Evolutionary conservation across 2,113 vertebrate genomes (phyloP), one percentile per base, ranked within the genome.

Genomic region (Turnix velox): DNA sequence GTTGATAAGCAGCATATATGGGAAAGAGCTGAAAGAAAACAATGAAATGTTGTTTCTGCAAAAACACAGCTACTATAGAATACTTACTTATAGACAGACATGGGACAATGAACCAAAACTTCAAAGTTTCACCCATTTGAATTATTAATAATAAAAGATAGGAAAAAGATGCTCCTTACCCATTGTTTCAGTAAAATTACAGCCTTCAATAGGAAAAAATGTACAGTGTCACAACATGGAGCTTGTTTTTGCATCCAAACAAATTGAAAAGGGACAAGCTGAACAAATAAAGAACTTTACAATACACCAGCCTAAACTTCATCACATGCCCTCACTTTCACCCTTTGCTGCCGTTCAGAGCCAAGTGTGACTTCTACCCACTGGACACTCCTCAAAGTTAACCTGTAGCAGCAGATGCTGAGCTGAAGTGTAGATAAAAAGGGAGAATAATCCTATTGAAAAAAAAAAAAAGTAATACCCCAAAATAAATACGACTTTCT

Each of bases 151-250:
- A 31, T 9, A 46, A 16, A 54, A 24, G 6, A 31, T 31, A 45
- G 18, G 46, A 12, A 74, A 66, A 78, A 81, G 23, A 10, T 55
- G 13, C 20, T 55, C 30, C 30, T 23, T 11, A 15, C 58, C 1
- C 7, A 19, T 69, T 62, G 49, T 54, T 42, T 39, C 27, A 51
- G 19, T 37, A 39, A 52, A 49, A 23, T 39, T 71, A 39, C 12
- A 35, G 23, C 54, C 20, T 82, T 72, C 14, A 42, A 75, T 72
- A 33, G 3, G 27, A 30, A 39, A 85, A 61, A 40, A 33, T 1
- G 18, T 51, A 22, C 27, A 30, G 3, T 24, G 68, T 33, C 0
- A 1, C 30, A 68, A 40, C 16, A 35, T 0, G 3, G n/a, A 90
- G 37, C 28, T 40, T 65, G 62, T 37, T 57, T 87, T 82, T 43